Evolutionary conservation across 2,888 invertebrate species (phyloP), one percentile per base, ranked within the genome.

Genomic region (Chydorus sphaericus): DNA sequence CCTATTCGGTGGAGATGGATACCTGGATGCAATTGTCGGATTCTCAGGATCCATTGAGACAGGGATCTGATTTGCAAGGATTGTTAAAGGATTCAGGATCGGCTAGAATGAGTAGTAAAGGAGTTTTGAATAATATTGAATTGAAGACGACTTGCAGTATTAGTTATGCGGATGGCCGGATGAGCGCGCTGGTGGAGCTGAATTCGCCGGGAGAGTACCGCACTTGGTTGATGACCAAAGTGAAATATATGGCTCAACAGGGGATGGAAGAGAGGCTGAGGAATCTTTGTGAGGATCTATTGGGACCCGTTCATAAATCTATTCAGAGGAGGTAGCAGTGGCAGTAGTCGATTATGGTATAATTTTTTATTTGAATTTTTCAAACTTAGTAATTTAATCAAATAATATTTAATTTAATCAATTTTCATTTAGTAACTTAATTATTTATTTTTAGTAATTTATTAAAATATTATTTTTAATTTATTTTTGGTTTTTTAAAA

Each of bases 1-100:
- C 87, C 57, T 93, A 84, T 68, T 83, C 84, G 62, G 74, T 78
- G 61, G 81, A 83, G 65, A 74, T 93, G 65, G 78, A 78, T 64
- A 75, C 82, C 5, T 83, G 86, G n/a, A 36, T 52, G 16, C 52
- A 36, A 1, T 37, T 52, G 6, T 36, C 52, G 11, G 52, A 52
- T 20, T 29, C 36, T 3, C 20, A 31, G 36, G 52, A 52, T 36
- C 52, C 52, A 7, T 37, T 52, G 16, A 33, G 52, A 23, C 36
- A 36, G 18, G 52, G 52, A 6, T 52, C 52, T 8, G 52, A 52
- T 11, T 26, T 52, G 6, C 52, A 52, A 26, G 52, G 33, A 31
- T 23, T 52, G 30, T 18, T 23, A 10, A 52, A 29, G 4, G 26
- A 16, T n/a, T 10, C 18, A 10, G 36, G 11, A 23, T 20, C 20